phyloP scores from a whole-genome alignment of 2,113 vertebrate genomes.

The Scatophagus argus region DNA sequence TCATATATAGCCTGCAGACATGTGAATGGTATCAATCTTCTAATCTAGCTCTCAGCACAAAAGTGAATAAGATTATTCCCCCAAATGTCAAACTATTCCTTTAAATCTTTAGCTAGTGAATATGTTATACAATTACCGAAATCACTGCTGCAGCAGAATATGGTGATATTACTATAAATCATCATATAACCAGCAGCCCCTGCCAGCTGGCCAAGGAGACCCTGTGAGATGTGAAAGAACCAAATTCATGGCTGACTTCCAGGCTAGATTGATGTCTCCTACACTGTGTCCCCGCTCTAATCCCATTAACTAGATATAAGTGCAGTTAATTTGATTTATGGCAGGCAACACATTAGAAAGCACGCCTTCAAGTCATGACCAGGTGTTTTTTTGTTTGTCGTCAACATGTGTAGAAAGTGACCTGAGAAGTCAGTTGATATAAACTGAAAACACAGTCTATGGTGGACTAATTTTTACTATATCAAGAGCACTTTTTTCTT shows the following conservation, averaged over 20 bases:
- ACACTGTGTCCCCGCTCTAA: conserved; percentile 74
- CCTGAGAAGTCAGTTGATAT: background rate
- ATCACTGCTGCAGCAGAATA: conserved; percentile 67
- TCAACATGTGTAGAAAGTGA: conserved; percentile 37
- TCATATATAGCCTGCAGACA: background rate
- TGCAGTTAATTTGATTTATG: conserved; percentile 76
- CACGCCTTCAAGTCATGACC: conserved; percentile 68
- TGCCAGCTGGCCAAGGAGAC: conserved; percentile 79
- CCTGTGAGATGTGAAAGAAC: conserved; percentile 69
- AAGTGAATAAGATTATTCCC: background rate
- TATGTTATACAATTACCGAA: conserved; percentile 53
- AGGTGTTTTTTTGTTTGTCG: conserved; percentile 60
- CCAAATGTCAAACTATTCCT: background rate
- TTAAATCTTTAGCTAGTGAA: conserved; percentile 19
- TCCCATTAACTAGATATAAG: conserved; percentile 77
- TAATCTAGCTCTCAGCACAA: background rate
- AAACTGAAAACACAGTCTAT: background rate
- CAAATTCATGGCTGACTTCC: conserved; percentile 75
- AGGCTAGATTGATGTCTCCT: conserved; percentile 77
- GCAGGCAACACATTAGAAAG: conserved; percentile 65
- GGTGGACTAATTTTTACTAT: background rate
- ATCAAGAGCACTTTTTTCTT: conserved; percentile 19
- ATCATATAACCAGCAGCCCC: conserved; percentile 50
- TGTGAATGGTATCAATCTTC: background rate
- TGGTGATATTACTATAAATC: conserved; percentile 67